Conservation (phyloP, 2,113 vertebrate species). For the Poeciliopsis occidentalis region DNA sequence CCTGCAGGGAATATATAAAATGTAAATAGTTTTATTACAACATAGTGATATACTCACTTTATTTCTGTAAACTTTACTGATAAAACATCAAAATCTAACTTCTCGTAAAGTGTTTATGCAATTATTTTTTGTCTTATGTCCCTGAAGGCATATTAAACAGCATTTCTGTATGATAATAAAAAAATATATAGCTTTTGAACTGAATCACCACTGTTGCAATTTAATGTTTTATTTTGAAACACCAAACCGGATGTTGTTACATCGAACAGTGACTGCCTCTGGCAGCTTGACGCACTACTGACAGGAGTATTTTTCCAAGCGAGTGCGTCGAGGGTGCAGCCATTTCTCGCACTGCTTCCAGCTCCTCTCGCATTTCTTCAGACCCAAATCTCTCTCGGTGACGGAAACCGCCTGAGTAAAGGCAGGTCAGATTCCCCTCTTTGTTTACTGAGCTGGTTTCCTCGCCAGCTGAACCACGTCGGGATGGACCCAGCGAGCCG, state of each 20-base stretch:
- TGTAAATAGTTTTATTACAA: no score
- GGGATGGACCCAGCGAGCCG: slow-evolving; percentile 74
- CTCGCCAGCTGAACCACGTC: slow-evolving; percentile 41
- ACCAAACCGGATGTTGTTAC: not conserved
- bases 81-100: no score
- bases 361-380: not conserved
- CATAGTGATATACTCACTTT: no score
- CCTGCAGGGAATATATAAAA: no score
- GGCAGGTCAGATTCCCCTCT: no score
- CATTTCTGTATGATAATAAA: no score
- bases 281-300: not conserved
- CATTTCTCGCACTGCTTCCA: not conserved
- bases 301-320: slow-evolving; percentile 12
- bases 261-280: not conserved
- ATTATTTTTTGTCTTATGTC: no score
- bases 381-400: not conserved
- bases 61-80: no score
- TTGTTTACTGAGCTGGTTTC: slow-evolving; percentile 35
- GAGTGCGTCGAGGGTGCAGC: not conserved
- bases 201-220: no score
- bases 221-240: slow-evolving; percentile 40
- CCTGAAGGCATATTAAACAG: no score
- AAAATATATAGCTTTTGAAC: no score
- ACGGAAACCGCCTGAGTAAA: not conserved
- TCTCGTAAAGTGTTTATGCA: no score